phyloP scores from a whole-genome alignment of 2,113 vertebrate genomes.

The Chrysemys picta region DNA sequence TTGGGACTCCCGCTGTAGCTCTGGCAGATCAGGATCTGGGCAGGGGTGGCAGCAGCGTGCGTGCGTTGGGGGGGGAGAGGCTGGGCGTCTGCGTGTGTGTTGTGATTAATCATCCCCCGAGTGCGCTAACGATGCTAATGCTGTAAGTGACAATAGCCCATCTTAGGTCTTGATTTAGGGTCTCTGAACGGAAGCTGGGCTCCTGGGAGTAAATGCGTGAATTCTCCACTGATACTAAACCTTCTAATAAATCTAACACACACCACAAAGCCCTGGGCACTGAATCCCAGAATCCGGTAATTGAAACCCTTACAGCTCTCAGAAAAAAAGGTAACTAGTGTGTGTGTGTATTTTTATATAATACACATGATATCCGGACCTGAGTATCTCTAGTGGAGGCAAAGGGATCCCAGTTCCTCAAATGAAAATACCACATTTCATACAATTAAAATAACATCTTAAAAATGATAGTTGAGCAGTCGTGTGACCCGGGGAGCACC shows the following conservation, averaged over 20 bases:
- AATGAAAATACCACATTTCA: conserved; percentile 14
- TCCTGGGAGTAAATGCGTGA: conserved; percentile 86
- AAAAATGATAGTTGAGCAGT: not conserved
- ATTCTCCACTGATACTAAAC: conserved; percentile 86
- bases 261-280: conserved; percentile 86
- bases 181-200: conserved; percentile 85
- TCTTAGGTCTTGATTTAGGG: conserved; percentile 85
- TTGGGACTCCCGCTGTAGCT: not conserved
- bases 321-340: conserved; percentile 72
- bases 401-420: conserved; percentile 53
- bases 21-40: fast-evolving
- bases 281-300: conserved; percentile 85
- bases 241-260: conserved; percentile 85
- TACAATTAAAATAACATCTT: conserved; percentile 23
- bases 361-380: conserved; percentile 50
- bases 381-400: conserved; percentile 67
- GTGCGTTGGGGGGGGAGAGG: not conserved
- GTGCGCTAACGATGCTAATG: conserved; percentile 86
- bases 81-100: conserved; percentile 59
- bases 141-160: conserved; percentile 85
- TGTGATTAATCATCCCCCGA: conserved; percentile 80
- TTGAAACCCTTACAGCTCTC: conserved; percentile 86
- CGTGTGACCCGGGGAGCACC: not conserved
- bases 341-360: conserved; percentile 65
- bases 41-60: not conserved